Conservation (phyloP, 1,140 invertebrate genomes). For the Zaprionus capensis region DNA sequence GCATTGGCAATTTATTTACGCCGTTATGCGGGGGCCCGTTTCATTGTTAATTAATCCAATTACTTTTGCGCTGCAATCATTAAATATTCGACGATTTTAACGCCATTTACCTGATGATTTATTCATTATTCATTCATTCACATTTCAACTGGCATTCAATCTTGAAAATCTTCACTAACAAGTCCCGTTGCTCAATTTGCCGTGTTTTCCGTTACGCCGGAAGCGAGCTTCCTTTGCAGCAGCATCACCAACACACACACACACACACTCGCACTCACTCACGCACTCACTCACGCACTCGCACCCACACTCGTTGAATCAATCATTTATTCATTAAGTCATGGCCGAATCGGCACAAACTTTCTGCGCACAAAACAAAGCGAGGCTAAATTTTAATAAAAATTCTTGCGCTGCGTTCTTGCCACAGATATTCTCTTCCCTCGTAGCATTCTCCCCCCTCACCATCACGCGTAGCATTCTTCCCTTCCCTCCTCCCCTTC, state of each 20-base stretch:
- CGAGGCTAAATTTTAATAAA: conserved; percentile 74
- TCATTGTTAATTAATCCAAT: conserved; percentile 28
- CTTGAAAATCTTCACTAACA: conserved; percentile 33
- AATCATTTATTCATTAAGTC: conserved; percentile 63
- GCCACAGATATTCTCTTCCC: conserved; percentile 35
- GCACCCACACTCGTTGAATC: conserved; percentile 48
- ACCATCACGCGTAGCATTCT: not conserved
- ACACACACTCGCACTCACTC: not conserved
- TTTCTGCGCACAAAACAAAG: conserved; percentile 62
- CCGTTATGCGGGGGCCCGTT: not conserved
- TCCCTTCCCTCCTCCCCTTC: not conserved
- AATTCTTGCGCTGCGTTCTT: conserved; percentile 74
- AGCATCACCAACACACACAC: not conserved
- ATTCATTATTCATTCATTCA: conserved; percentile 36
- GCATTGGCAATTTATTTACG: conserved; percentile 7
- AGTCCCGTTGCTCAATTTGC: conserved; percentile 27
- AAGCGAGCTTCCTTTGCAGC: conserved; percentile 29
- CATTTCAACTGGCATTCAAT: conserved; percentile 26
- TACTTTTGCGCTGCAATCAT: not conserved
- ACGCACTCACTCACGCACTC: not conserved
- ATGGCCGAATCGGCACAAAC: conserved; percentile 35
- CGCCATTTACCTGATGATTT: conserved; percentile 25
- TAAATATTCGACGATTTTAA: conserved; percentile 27
- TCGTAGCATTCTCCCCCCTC: not conserved
- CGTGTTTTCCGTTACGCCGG: conserved; percentile 29